Conservation (phyloP, 2,797 vertebrate genomes). For the Ciconia nigra region DNA sequence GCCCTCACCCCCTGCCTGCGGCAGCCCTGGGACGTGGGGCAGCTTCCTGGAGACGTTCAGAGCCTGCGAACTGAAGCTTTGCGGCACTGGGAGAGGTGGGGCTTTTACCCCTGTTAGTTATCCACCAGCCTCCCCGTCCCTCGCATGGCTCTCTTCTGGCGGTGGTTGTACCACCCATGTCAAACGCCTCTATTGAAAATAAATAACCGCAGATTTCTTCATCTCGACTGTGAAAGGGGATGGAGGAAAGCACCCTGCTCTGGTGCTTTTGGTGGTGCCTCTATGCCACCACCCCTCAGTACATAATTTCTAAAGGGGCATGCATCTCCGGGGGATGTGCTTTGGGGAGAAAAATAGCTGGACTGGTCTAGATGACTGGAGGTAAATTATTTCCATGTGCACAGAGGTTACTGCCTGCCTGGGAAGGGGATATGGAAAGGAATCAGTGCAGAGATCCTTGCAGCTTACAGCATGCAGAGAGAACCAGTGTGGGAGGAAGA, state of each 20-base stretch:
- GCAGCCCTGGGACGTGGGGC: neutral
- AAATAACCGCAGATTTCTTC: neutral
- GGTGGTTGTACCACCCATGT: neutral
- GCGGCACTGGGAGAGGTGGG: neutral
- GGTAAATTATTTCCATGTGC: neutral
- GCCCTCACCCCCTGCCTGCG: neutral
- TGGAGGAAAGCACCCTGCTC: neutral
- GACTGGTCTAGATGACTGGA: neutral
- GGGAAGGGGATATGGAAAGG: neutral
- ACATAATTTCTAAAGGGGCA: neutral
- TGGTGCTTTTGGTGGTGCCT: neutral
- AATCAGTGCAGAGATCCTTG: neutral
- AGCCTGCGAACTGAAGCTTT: neutral
- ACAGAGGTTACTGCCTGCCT: neutral
- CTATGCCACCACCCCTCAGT: neutral
- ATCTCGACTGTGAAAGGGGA: rapidly evolving
- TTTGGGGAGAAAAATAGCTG: neutral
- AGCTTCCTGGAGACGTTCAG: neutral
- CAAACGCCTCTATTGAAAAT: neutral
- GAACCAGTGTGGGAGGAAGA: conserved; percentile 3
- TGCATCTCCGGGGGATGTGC: rapidly evolving
- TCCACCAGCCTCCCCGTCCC: neutral
- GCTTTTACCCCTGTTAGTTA: neutral
- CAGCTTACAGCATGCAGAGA: rapidly evolving
- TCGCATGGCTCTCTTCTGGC: neutral